Percentiles rank a stretch among this genome's conserved stretches.
phyloP scores from a whole-genome alignment of 2,888 invertebrate genomes.

The Mesochorus sp. region DNA sequence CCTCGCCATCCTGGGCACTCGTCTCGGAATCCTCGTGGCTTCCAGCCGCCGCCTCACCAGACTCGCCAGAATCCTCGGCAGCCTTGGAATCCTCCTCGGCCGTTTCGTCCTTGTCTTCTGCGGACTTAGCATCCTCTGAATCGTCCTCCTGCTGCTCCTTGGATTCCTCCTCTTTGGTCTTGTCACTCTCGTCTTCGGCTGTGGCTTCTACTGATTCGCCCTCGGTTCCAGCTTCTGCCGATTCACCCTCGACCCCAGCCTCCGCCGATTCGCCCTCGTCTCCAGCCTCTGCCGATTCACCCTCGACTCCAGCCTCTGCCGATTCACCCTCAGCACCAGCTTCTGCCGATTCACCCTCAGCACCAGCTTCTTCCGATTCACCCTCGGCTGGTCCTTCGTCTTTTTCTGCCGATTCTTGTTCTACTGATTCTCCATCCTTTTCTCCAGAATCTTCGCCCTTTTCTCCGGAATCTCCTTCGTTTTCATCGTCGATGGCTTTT shows the following conservation, averaged over 20 bases:
- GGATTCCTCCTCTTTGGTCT: slow-evolving; percentile 21
- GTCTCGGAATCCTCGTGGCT: slow-evolving; percentile 65
- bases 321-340: slow-evolving; percentile 41
- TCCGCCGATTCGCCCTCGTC: too few relatives aligned
- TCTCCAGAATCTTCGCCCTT: slow-evolving; percentile 66
- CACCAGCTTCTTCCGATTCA: slow-evolving; percentile 43
- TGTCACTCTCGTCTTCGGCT: slow-evolving; percentile 33
- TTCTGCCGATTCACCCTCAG: too few relatives aligned
- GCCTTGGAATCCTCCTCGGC: slow-evolving; percentile 42
- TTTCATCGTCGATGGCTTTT: slow-evolving; percentile 52
- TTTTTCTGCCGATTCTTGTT: slow-evolving; percentile 53
- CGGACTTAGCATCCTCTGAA: slow-evolving; percentile 54
- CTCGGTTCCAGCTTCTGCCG: slow-evolving; percentile 49
- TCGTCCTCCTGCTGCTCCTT: slow-evolving; percentile 51
- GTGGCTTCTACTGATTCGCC: slow-evolving; percentile 25
- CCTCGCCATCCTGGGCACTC: slow-evolving; percentile 67
- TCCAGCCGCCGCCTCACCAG: slow-evolving; percentile 40
- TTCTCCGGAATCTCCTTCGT: slow-evolving; percentile 60
- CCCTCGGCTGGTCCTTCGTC: slow-evolving; percentile 16
- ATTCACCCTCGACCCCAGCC: slow-evolving; percentile 17
- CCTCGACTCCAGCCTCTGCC: slow-evolving; percentile 4
- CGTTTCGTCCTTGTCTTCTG: slow-evolving; percentile 55
- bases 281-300: slow-evolving; percentile 41
- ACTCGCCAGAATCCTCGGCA: slow-evolving; percentile 21
- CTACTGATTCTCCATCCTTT: slow-evolving; percentile 33